A percentile compares a stretch with the other conserved stretches of the same genome.
These are phyloP conservation scores for Stegodyphus mimosarum DNA, from an alignment of 1,140 invertebrate species.

Conservation along the genomic window DNA sequence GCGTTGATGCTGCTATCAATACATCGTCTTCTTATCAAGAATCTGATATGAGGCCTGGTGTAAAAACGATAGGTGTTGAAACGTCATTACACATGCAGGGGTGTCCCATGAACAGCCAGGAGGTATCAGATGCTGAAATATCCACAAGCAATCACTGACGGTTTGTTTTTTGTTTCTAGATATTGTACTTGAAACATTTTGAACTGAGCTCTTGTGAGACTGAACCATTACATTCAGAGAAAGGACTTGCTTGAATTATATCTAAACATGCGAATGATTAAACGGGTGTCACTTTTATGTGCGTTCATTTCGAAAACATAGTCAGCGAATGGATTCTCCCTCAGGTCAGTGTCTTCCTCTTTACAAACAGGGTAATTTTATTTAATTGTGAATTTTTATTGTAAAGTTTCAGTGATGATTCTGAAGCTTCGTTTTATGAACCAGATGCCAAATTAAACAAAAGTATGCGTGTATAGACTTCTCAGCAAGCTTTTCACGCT, in stretches of 20 bases:
- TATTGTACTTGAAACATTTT: background rate
- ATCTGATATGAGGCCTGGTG: conserved; percentile 27
- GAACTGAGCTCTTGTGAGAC: background rate
- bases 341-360: no score
- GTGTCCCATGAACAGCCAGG: conserved; percentile 26
- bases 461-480: no score
- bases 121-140: conserved; percentile 6
- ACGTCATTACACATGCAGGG: conserved; percentile 30
- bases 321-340: no score
- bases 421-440: no score
- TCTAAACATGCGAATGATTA: no score
- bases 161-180: conserved; percentile 47
- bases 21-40: conserved; percentile 50
- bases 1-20: conserved; percentile 41
- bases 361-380: no score
- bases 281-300: no score
- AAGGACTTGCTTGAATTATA: background rate
- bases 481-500: no score
- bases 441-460: no score
- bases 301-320: no score
- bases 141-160: conserved; percentile 40
- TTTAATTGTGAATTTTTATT: no score
- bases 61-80: conserved; percentile 37
- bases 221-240: background rate
- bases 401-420: no score